Percentiles rank a stretch among this genome's conserved stretches.
Conservation (phyloP, 1,140 invertebrate species). For the Dufourea novaeangliae region DNA sequence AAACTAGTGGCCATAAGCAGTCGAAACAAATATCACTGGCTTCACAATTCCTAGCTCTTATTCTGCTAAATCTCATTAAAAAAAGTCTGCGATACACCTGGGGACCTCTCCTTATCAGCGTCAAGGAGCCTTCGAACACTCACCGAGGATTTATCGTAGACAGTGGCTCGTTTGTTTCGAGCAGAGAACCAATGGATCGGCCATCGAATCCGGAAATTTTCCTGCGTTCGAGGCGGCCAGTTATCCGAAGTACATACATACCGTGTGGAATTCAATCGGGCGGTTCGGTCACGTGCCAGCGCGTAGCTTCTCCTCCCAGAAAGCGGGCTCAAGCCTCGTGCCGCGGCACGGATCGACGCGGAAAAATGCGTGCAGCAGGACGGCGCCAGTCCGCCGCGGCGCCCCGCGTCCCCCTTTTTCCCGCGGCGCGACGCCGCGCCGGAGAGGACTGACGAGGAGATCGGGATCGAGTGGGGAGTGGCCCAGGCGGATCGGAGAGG, state of each 20-base stretch:
- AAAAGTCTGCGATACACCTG: too few relatives aligned
- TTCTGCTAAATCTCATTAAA: too few relatives aligned
- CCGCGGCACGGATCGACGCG: slow-evolving; percentile 38
- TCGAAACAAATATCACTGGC: too few relatives aligned
- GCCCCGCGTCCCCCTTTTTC: slow-evolving; percentile 5
- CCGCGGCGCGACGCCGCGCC: slow-evolving; percentile 16
- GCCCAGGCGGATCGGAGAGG: too few relatives aligned
- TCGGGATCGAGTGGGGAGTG: background rate
- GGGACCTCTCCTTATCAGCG: too few relatives aligned
- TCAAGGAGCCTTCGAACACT: too few relatives aligned
- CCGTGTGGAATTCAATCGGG: background rate
- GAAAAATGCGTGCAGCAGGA: slow-evolving; percentile 67
- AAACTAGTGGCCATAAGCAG: too few relatives aligned
- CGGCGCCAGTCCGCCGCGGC: slow-evolving; percentile 62
- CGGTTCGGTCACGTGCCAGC: slow-evolving; percentile 22
- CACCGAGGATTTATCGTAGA: too few relatives aligned
- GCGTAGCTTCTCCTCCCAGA: slow-evolving; percentile 40
- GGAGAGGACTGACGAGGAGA: background rate
- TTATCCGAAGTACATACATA: background rate
- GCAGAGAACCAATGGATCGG: too few relatives aligned
- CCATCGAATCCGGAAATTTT: too few relatives aligned
- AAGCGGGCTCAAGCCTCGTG: slow-evolving; percentile 38
- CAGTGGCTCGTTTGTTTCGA: too few relatives aligned
- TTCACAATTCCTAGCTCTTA: too few relatives aligned
- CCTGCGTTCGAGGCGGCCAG: background rate